A percentile compares a stretch with the other conserved stretches of the same genome.
These are phyloP conservation scores for Dicranocentrus wangi DNA, from an alignment of 2,888 invertebrate species.

Conservation along the genomic window DNA sequence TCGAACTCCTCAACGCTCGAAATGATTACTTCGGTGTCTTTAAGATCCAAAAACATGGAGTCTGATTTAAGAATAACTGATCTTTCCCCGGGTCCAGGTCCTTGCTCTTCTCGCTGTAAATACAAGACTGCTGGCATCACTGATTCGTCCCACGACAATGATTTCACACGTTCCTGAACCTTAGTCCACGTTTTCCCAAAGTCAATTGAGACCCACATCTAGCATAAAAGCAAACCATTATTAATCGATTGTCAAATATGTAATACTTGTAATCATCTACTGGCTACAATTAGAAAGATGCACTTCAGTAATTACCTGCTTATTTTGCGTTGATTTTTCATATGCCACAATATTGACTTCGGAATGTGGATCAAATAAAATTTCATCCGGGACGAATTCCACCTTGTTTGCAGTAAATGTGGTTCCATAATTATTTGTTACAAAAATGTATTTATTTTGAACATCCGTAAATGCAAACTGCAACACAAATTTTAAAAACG, in stretches of 20 bases:
- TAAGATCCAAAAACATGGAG: conserved; percentile 73
- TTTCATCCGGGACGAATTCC: conserved; percentile 84
- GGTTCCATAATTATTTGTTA: conserved; percentile 84
- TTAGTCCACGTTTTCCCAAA: conserved; percentile 83
- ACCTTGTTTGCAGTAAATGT: conserved; percentile 81
- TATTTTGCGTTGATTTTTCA: conserved; percentile 82
- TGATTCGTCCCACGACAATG: conserved; percentile 82
- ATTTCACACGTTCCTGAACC: conserved; percentile 84
- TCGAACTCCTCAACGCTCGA: conserved; percentile 87
- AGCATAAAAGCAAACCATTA: conserved; percentile 71
- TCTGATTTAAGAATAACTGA: conserved; percentile 76
- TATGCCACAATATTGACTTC: conserved; percentile 83
- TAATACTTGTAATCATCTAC: not conserved
- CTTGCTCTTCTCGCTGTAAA: conserved; percentile 82
- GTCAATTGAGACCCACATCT: conserved; percentile 86
- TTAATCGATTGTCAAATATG: not conserved
- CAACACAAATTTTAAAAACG: no score
- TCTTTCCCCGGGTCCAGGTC: conserved; percentile 77
- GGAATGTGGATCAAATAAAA: conserved; percentile 84
- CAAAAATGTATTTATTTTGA: conserved; percentile 83
- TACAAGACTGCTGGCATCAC: conserved; percentile 77
- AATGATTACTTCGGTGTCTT: conserved; percentile 77
- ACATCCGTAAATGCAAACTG: conserved; percentile 92
- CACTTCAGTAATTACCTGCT: conserved; percentile 78
- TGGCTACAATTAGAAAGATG: no score